A percentile compares a stretch with the other conserved stretches of the same genome.
Evolutionary conservation across 2,113 vertebrate species (phyloP).

Genomic region (Orthonyx spaldingii): DNA sequence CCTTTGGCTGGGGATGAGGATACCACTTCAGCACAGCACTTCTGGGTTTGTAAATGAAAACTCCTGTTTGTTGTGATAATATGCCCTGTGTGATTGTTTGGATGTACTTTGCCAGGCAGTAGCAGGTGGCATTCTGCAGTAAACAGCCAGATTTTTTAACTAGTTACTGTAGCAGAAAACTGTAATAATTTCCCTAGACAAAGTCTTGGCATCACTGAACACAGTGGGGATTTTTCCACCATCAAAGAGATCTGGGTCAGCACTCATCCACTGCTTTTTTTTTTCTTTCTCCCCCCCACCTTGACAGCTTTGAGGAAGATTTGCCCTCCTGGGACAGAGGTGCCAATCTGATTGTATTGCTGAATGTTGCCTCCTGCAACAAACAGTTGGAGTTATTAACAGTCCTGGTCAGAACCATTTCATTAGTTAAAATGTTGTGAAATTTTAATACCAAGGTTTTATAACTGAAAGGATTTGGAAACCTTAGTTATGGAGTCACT

Average conservation of each 20-base stretch:
- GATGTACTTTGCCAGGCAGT: background rate
- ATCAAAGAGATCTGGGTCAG: background rate
- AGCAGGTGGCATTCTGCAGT: background rate
- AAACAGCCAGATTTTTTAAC: background rate
- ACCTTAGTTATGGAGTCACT: background rate
- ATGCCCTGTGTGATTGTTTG: background rate
- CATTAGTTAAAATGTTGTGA: background rate
- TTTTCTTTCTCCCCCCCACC: background rate
- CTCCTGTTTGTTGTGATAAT: accelerated
- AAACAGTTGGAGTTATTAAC: background rate
- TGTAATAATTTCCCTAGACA: background rate
- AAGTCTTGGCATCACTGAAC: background rate
- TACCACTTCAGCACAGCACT: background rate
- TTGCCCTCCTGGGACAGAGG: background rate
- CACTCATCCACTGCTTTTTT: background rate
- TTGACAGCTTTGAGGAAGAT: background rate
- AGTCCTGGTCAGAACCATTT: background rate
- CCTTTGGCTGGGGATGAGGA: accelerated
- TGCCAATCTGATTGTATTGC: background rate
- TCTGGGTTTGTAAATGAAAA: background rate
- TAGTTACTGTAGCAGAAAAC: background rate
- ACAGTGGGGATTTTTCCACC: background rate
- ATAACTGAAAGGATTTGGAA: background rate
- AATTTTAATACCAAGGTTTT: background rate
- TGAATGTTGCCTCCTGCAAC: background rate